Base-by-base conservation (phyloP, 2,113 vertebrate genomes). In the Oreotrochilus melanogaster region DNA sequence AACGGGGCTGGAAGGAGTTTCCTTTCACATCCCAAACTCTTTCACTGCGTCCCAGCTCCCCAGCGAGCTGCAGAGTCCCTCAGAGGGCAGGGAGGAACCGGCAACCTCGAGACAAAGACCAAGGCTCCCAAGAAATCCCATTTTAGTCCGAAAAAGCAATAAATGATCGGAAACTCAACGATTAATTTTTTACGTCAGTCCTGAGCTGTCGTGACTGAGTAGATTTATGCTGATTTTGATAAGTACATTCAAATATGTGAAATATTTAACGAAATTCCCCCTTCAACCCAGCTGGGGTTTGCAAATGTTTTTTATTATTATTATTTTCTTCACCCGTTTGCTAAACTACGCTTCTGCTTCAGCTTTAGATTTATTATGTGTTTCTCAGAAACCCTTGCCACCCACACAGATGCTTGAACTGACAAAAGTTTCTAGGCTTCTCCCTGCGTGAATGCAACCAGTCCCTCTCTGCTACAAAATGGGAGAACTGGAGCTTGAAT, bases 331-430 rank as follows among this genome's bases (percentile, higher is more conserved):
- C 3, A 0, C 37, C 30, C 6, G 5, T 62, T 48, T 1, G 16
- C 72, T 47, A 54, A 82, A 42, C 39, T 30, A 14, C 0, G 31
- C 61, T 43, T 45, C 45, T 7, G 71, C 75, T 93, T 93, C 92
- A 85, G 94, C 85, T 96, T 37, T 35, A 37, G 95, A 86, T 97
- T 97, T 97, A 45, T 92, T 50, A 86, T 92, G 89, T 61, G 78
- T 22, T 95, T 72, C 94, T 95, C 93, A 97, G 88, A 74, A 98
- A 95, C 95, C 95, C 95, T 96, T 94, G 65, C 97, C 98, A 98
- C 99, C 99, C 98, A 99, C 99, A 96, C 98, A 78, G 97, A 98
- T 98, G 97, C 97, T 97, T 96, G 82, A 78, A 80, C 1, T 88
- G 97, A 98, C 97, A 98, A 98, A 98, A 98, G 97, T 98, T 98